A percentile compares a stretch with the other conserved stretches of the same genome.
These are phyloP conservation scores for Apteryx mantelli DNA, from an alignment of 2,113 vertebrate genomes.

Conservation along the genomic window DNA sequence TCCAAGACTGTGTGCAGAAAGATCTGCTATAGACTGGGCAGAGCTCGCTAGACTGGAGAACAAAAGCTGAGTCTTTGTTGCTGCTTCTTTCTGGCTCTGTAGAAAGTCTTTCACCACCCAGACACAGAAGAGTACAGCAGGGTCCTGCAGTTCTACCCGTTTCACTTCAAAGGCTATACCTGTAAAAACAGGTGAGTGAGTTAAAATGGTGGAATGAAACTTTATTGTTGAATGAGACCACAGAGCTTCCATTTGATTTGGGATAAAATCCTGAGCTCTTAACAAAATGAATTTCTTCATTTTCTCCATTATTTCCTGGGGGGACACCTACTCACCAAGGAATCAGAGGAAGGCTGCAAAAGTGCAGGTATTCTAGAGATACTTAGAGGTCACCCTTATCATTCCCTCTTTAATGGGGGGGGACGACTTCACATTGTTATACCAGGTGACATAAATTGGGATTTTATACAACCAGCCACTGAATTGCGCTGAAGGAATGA, in stretches of 20 bases:
- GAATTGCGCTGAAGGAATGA: neutral
- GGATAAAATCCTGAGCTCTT: neutral
- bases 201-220: neutral
- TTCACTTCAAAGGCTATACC: conserved; percentile 86
- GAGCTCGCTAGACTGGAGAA: conserved; percentile 71
- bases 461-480: neutral
- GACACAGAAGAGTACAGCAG: conserved; percentile 82
- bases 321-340: neutral
- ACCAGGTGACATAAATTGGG: neutral
- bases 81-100: conserved; percentile 73
- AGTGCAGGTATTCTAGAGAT: neutral
- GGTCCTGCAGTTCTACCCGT: conserved; percentile 71
- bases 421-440: neutral
- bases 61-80: conserved; percentile 59
- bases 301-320: neutral
- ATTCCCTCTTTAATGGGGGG: no score
- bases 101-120: conserved; percentile 85
- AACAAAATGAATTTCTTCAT: neutral
- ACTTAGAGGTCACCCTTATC: neutral
- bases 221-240: rapidly evolving
- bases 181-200: conserved; percentile 41
- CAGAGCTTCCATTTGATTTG: neutral
- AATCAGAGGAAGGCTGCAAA: neutral
- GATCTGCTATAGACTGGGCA: conserved; percentile 32
- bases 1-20: conserved; percentile 19